Conservation (phyloP, 2,113 vertebrate genomes). For the Triplophysa rosa region DNA sequence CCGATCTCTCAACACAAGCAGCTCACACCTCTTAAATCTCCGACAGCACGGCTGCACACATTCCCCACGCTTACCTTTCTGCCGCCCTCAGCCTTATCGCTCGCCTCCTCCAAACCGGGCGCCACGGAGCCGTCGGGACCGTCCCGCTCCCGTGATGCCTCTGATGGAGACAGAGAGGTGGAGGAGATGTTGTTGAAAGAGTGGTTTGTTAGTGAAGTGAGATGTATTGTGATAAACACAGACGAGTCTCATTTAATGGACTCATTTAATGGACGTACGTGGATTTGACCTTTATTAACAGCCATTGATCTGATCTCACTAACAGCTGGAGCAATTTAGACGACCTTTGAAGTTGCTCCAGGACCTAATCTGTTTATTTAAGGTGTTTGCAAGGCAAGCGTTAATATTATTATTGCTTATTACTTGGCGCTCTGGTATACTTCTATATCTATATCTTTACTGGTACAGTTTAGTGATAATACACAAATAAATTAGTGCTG, state of each 20-base stretch:
- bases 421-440: too few species aligned
- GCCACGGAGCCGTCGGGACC: constrained; percentile 15
- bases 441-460: too few species aligned
- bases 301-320: constrained; percentile 38
- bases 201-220: not conserved
- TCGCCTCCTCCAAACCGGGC: constrained; percentile 27
- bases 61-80: constrained; percentile 44
- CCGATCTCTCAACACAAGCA: constrained; percentile 47
- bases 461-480: too few species aligned
- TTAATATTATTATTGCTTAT: too few species aligned
- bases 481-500: too few species aligned
- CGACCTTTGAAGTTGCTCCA: not conserved
- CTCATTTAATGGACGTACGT: not conserved
- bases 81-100: constrained; percentile 19
- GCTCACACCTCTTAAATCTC: constrained; percentile 19
- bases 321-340: constrained; percentile 23
- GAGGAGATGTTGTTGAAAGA: constrained; percentile 17
- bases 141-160: constrained; percentile 32
- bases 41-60: not conserved
- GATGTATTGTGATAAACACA: constrained; percentile 14
- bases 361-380: too few species aligned
- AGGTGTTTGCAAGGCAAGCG: too few species aligned
- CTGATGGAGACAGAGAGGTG: constrained; percentile 40
- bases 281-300: constrained; percentile 41
- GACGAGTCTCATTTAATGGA: not conserved